A percentile compares a stretch with the other conserved stretches of the same genome.
Conservation (phyloP, 2,113 vertebrate species). For the Fregata magnificens region DNA sequence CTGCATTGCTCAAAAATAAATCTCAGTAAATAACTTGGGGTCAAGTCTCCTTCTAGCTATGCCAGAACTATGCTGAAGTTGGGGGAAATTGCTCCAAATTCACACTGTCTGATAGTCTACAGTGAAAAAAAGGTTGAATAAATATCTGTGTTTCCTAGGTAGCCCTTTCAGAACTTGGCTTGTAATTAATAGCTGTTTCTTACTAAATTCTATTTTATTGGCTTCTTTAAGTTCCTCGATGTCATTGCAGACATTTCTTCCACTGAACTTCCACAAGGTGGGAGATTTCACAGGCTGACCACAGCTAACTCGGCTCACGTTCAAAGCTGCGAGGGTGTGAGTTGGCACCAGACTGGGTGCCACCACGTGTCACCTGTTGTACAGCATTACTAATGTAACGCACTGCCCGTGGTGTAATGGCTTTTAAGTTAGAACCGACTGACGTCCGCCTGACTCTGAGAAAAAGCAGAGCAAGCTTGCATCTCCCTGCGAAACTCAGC, state of each 20-base stretch:
- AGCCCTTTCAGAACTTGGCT: neutral
- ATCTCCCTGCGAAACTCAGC: neutral
- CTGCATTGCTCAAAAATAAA: neutral
- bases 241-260: neutral
- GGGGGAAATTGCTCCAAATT: neutral
- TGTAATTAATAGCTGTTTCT: neutral
- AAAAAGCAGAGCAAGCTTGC: neutral
- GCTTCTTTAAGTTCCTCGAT: neutral
- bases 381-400: neutral
- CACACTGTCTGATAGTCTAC: neutral
- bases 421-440: neutral
- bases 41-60: neutral
- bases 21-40: neutral
- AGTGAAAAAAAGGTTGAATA: neutral
- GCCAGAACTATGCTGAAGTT: neutral
- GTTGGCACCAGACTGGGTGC: neutral
- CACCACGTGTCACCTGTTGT: neutral
- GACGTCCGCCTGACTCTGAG: neutral
- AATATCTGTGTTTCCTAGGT: neutral
- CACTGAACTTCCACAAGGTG: neutral
- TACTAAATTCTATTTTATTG: neutral
- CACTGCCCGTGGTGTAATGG: neutral
- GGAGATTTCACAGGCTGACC: neutral
- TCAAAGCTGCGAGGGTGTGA: neutral
- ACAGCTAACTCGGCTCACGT: neutral